A percentile compares a stretch with the other conserved stretches of the same genome.
These are phyloP conservation scores for Spilogale gracilis DNA, from an alignment of 2,113 vertebrate genomes.

Conservation along the genomic window DNA sequence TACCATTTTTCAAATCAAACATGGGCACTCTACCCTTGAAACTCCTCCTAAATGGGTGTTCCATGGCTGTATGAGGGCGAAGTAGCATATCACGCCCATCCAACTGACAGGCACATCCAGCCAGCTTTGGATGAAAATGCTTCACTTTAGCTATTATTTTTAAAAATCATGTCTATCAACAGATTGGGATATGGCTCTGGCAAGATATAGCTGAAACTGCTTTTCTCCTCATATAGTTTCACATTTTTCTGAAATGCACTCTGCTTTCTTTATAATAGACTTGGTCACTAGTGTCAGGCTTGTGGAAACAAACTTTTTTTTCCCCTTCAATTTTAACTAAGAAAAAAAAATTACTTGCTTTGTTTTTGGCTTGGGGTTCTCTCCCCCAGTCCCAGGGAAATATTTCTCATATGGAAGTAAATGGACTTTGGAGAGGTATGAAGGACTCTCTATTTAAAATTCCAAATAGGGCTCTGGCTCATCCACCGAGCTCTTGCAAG, in stretches of 20 bases:
- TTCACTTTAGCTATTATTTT: conserved; percentile 20
- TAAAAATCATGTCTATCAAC: conserved; percentile 29
- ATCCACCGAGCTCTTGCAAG: conserved; percentile 56
- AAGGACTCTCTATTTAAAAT: conserved; percentile 72
- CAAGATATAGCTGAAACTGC: conserved; percentile 70
- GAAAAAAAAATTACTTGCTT: conserved; percentile 58
- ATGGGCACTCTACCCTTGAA: neutral
- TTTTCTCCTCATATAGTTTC: conserved; percentile 70
- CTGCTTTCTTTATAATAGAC: conserved; percentile 73
- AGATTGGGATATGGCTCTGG: conserved; percentile 51
- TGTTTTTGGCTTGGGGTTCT: neutral
- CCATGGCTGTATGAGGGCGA: neutral
- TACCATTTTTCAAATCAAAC: neutral
- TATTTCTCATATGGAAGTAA: conserved; percentile 59
- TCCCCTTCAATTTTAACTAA: conserved; percentile 43
- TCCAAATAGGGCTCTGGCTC: conserved; percentile 43
- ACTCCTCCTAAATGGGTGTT: neutral
- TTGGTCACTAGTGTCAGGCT: conserved; percentile 70
- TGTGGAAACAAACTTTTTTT: conserved; percentile 76
- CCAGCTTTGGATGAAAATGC: conserved; percentile 43
- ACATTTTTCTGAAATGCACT: conserved; percentile 39
- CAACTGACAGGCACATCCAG: neutral
- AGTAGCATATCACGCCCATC: neutral
- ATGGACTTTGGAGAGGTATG: conserved; percentile 4
- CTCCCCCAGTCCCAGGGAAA: neutral